These are phyloP conservation scores for Peromyscus californicus DNA, from an alignment of 2,113 vertebrate genomes.

Conservation along the genomic window DNA sequence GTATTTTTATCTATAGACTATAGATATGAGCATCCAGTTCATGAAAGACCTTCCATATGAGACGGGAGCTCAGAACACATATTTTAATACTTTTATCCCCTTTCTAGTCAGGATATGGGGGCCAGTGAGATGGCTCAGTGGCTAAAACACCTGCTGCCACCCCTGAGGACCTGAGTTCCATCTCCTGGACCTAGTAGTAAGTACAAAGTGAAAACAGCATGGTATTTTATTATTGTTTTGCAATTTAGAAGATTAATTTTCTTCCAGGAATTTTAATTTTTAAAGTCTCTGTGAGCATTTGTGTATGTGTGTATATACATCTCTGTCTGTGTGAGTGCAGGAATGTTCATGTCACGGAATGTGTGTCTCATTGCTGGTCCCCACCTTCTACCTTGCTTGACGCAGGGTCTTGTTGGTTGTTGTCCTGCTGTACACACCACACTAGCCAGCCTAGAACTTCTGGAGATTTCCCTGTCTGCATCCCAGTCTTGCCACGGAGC, in stretches of 20 bases:
- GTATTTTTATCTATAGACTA: background rate
- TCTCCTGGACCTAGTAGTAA: background rate
- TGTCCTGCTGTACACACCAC: background rate
- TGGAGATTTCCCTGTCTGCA: background rate
- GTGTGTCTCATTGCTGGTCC: no score
- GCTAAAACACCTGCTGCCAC: background rate
- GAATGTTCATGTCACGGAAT: background rate
- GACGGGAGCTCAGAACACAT: background rate
- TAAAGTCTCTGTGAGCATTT: background rate
- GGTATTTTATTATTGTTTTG: constrained; percentile 14
- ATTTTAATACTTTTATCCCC: background rate
- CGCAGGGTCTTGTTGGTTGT: background rate
- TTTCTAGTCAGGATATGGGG: background rate
- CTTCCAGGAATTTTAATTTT: background rate
- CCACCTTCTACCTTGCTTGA: background rate
- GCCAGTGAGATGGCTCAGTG: background rate
- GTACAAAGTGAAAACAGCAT: background rate
- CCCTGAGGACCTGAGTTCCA: accelerated
- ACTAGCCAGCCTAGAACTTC: background rate
- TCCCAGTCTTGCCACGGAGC: background rate
- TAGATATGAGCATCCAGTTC: background rate
- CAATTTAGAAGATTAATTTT: constrained; percentile 39
- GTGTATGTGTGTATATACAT: no score
- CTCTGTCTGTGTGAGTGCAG: background rate
- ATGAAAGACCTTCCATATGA: background rate